Conservation (phyloP, 2,888 invertebrate genomes). For the Acanthococcus lagerstroemiae region DNA sequence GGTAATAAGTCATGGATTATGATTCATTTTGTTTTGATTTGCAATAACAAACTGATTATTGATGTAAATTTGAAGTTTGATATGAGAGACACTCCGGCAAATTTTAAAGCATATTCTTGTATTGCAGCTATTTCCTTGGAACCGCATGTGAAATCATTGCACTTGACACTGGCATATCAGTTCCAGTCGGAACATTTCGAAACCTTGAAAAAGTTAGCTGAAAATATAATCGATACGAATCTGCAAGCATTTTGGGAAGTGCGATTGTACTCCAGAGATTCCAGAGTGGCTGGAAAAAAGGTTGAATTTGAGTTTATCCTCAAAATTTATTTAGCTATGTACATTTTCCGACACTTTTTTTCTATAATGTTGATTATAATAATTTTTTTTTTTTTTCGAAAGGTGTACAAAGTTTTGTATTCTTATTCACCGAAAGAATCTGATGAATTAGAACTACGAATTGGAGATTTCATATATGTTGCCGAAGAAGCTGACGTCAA, state of each 20-base stretch:
- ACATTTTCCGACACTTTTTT: not conserved
- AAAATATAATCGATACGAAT: constrained; percentile 54
- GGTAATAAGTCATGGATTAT: constrained; percentile 41
- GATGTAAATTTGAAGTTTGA: not conserved
- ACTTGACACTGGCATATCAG: constrained; percentile 80
- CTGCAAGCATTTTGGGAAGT: constrained; percentile 70
- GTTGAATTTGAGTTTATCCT: constrained; percentile 41
- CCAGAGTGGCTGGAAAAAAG: constrained; percentile 61
- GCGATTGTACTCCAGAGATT: constrained; percentile 74
- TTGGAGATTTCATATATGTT: constrained; percentile 78
- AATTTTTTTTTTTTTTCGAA: too few relatives aligned
- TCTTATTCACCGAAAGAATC: constrained; percentile 62
- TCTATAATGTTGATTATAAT: not conserved
- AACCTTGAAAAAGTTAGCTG: constrained; percentile 60
- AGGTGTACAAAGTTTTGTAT: constrained; percentile 71
- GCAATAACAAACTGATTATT: not conserved
- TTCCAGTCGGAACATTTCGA: constrained; percentile 64
- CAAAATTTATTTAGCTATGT: not conserved
- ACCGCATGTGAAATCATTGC: constrained; percentile 73
- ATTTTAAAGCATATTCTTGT: constrained; percentile 24
- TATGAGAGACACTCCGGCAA: constrained; percentile 11
- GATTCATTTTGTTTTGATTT: not conserved
- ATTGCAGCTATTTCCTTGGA: constrained; percentile 48
- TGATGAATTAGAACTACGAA: constrained; percentile 74
- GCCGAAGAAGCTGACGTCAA: constrained; percentile 60